These are phyloP conservation scores for Opisthocomus hoazin DNA, from an alignment of 2,113 vertebrate species.

Conservation along the genomic window DNA sequence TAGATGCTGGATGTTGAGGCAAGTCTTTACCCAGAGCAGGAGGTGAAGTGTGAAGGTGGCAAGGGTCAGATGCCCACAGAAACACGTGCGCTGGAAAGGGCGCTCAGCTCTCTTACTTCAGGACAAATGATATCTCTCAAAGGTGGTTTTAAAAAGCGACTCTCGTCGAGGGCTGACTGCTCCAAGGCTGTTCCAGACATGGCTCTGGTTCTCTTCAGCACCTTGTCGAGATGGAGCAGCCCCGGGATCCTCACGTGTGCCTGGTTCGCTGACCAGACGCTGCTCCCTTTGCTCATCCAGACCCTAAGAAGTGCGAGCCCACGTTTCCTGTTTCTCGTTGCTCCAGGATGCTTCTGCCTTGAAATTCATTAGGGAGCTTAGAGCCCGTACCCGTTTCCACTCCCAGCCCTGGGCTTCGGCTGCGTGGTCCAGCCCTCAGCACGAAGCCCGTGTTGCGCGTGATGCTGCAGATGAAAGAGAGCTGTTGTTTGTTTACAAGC, in stretches of 20 bases:
- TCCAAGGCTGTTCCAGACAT: not conserved
- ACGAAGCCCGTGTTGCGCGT: accelerated
- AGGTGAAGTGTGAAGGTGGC: not conserved
- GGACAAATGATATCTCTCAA: not conserved
- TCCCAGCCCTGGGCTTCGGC: not conserved
- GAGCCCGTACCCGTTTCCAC: not conserved
- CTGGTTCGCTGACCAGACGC: not conserved
- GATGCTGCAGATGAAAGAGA: conserved; percentile 52
- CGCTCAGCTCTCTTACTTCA: not conserved
- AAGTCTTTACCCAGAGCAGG: not conserved
- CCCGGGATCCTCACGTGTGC: accelerated
- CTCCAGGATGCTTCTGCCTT: not conserved
- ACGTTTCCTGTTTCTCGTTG: not conserved
- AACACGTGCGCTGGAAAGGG: not conserved
- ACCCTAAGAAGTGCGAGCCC: not conserved
- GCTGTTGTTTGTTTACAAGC: conserved; percentile 47
- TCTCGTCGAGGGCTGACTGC: not conserved
- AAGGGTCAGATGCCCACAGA: not conserved
- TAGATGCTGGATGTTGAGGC: not conserved
- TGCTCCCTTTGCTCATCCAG: not conserved
- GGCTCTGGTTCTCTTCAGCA: not conserved
- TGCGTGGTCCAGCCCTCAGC: not conserved
- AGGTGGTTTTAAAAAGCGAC: not conserved
- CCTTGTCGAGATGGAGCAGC: accelerated
- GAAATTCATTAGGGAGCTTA: not conserved